Evolutionary conservation across 2,888 invertebrate species (phyloP), one percentile per base, ranked within the genome.

Genomic region (Sinotaia quadrata): DNA sequence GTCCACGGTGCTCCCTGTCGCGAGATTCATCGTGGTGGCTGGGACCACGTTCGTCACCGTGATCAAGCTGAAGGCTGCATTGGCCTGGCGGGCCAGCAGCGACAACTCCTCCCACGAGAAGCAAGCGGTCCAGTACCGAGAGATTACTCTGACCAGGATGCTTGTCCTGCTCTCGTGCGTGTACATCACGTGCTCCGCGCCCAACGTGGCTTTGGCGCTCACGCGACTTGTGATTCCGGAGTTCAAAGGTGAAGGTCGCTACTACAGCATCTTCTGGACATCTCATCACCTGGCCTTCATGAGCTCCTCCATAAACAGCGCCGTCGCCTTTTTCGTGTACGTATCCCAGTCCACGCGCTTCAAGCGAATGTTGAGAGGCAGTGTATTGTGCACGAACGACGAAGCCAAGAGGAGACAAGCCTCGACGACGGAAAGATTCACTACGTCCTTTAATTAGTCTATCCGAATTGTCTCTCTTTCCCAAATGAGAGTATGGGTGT

Each of bases 291-390:
- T 21, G 15, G 41, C 51, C 31, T 41, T 47, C 2, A 41, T 60
- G 34, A 37, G 59, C 44, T 27, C 52, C 8, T 36, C 51, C 52
- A 10, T 67, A 29, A 67, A 67, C 67, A 51, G 51, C 18, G 51
- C 59, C 41, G 52, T 67, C 60, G 60, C 51, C 29, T 67, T 67
- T 36, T 59, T 59, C 27, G 60, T 67, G 37, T 67, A 60, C 60
- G 29, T 51, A 29, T 24, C 33, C 49, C 49, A 51, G 65, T 65
- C 65, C 24, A 56, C 65, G 7, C 65, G 65, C n/a, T 65, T 65
- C 24, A 54, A 56, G 7, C 36, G 27, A n/a, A 56, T 56, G 31
- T 31, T 65, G 62, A 49, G 36, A 37, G n/a, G 4, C 15, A n/a
- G n/a, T n/a, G n/a, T n/a, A n/a, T n/a, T n/a, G n/a, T n/a, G n/a